Conservation (phyloP, 2,888 invertebrate genomes). For the Antheraea yamamai region DNA sequence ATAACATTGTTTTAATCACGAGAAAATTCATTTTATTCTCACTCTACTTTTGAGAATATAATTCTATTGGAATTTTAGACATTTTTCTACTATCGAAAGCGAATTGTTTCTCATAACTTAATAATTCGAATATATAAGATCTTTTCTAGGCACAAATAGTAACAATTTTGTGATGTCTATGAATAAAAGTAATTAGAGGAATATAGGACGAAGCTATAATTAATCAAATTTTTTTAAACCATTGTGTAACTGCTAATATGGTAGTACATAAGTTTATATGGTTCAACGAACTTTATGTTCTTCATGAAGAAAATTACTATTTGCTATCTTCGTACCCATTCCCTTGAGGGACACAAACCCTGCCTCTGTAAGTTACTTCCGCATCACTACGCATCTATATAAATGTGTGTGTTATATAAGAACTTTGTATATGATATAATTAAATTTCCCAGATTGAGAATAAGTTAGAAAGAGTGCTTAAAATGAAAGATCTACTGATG, state of each 20-base stretch:
- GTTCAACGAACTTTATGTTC: constrained; percentile 73
- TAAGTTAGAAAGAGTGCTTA: not conserved
- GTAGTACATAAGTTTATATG: constrained; percentile 50
- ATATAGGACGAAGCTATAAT: not conserved
- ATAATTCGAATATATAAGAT: too few species aligned
- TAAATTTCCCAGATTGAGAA: not conserved
- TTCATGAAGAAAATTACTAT: constrained; percentile 74
- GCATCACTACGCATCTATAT: constrained; percentile 41
- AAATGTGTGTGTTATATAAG: not conserved
- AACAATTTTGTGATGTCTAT: not conserved
- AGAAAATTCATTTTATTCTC: too few species aligned
- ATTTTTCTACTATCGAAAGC: too few species aligned
- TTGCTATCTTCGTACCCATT: constrained; percentile 70
- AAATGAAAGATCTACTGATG: not conserved
- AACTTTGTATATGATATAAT: not conserved
- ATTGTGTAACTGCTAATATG: not conserved
- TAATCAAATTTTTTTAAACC: not conserved
- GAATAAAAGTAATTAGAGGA: not conserved
- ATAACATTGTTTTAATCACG: too few species aligned
- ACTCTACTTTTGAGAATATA: too few species aligned
- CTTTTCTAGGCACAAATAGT: not conserved
- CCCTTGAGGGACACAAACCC: constrained; percentile 65
- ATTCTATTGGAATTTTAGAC: too few species aligned
- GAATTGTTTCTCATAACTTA: too few species aligned
- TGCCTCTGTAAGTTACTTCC: constrained; percentile 69